Base-by-base conservation (phyloP, 2,888 invertebrate species). In the Zygothrica quintamaculata region DNA sequence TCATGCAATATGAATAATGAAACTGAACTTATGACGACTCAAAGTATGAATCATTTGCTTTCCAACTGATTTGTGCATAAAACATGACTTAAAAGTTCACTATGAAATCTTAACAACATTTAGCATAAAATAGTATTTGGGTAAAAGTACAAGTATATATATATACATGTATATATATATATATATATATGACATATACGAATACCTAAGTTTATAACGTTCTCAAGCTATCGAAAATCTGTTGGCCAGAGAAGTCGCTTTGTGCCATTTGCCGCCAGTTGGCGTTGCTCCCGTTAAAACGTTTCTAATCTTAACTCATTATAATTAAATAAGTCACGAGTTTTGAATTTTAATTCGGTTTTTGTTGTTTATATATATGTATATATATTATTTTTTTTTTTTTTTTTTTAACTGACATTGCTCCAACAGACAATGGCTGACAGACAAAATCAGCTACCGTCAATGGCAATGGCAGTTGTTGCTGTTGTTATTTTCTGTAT, bases 301-400 rank as follows among this genome's bases (percentile, higher is more conserved):
- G 75, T 71, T 80, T 80, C 80, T 80, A 84, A 80, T 80, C 80
- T 84, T 51, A 81, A 78, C 81, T 84, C 84, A 84, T 84, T 84
- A 86, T 84, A 84, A 84, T 86, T 84, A 86, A 86, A 80, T 84
- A 86, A 84, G 86, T 84, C 84, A 84, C 84, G 84, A 86, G 81
- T 86, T 86, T 81, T 86, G 84, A 84, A 82, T 84, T 86, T 85
- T 82, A 82, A 85, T 84, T 82, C 75, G 66, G 58, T 56, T 70
- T 70, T 75, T n/a, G n/a, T n/a, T n/a, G n/a, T n/a, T n/a, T n/a
- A n/a, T n/a, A n/a, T n/a, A n/a, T n/a, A n/a, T n/a, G n/a, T n/a
- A n/a, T n/a, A n/a, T n/a, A n/a, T n/a, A n/a, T n/a, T n/a, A n/a
- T n/a, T n/a, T n/a, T n/a, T n/a, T n/a, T n/a, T n/a, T n/a, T n/a